phyloP scores from a whole-genome alignment of 2,113 vertebrate species.

The Coturnix japonica region DNA sequence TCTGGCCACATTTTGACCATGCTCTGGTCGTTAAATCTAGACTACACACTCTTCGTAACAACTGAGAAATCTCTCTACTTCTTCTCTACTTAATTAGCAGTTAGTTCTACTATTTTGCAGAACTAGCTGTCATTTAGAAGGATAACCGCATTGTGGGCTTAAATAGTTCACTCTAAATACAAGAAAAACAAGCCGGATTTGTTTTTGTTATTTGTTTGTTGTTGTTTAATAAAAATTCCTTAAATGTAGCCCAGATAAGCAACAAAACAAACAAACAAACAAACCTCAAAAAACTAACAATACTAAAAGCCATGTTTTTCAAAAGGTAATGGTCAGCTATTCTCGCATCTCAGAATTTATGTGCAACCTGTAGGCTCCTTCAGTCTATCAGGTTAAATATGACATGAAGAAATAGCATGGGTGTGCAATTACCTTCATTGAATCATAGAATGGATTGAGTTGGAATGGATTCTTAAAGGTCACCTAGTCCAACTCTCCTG shows the following conservation, averaged over 20 bases:
- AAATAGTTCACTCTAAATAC: not conserved
- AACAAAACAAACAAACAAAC: not conserved
- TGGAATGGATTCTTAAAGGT: no score
- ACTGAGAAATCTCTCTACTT: slow-evolving; percentile 1
- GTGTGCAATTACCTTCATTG: not conserved
- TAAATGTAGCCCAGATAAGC: not conserved
- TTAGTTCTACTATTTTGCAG: not conserved
- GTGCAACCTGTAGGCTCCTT: not conserved
- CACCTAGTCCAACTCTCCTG: no score
- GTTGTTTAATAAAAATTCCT: not conserved
- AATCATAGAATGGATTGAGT: no score
- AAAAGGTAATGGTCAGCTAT: not conserved
- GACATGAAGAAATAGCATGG: not conserved
- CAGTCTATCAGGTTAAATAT: not conserved
- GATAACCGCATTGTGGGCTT: slow-evolving; percentile 3
- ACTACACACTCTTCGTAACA: not conserved
- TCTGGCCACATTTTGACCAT: not conserved
- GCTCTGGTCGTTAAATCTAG: not conserved
- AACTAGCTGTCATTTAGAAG: slow-evolving; percentile 4
- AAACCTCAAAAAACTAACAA: not conserved
- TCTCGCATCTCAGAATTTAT: not conserved
- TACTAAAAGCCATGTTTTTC: not conserved
- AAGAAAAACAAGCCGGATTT: not conserved
- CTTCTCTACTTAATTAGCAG: not conserved
- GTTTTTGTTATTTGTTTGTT: no score